Percentiles rank a stretch among this genome's conserved stretches.
Conservation (phyloP, 2,113 vertebrate species). For the Petrocephalus zakoni region DNA sequence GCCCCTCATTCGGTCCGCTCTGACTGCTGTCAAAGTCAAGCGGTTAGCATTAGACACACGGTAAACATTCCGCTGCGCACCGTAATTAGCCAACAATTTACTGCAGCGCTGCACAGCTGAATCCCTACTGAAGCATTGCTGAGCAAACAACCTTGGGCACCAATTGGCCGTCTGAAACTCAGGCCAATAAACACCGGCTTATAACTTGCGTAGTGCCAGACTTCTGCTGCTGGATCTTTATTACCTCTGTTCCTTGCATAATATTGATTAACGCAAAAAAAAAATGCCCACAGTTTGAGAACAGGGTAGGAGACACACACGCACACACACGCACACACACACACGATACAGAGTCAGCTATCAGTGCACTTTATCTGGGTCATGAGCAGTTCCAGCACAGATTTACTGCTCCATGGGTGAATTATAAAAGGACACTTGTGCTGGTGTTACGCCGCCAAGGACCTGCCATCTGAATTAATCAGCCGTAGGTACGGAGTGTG, state of each 20-base stretch:
- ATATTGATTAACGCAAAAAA: background rate
- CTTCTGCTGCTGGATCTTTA: background rate
- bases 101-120: background rate
- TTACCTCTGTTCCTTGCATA: background rate
- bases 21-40: slow-evolving; percentile 54
- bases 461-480: background rate
- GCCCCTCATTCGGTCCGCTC: slow-evolving; percentile 68
- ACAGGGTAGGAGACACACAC: background rate
- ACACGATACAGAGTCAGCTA: background rate
- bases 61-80: background rate
- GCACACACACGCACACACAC: background rate
- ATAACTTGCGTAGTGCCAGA: background rate
- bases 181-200: background rate
- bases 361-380: slow-evolving; percentile 32
- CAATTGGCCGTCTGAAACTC: background rate
- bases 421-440: slow-evolving; percentile 14
- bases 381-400: slow-evolving; percentile 20
- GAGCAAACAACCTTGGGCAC: background rate
- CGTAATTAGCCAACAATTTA: background rate
- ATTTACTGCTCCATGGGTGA: slow-evolving; percentile 53
- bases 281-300: background rate
- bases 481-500: background rate
- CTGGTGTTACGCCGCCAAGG: background rate
- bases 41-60: background rate
- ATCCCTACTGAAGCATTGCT: background rate